Evolutionary conservation across 2,113 vertebrate genomes (phyloP).

Genomic region (Platysteira castanea): DNA sequence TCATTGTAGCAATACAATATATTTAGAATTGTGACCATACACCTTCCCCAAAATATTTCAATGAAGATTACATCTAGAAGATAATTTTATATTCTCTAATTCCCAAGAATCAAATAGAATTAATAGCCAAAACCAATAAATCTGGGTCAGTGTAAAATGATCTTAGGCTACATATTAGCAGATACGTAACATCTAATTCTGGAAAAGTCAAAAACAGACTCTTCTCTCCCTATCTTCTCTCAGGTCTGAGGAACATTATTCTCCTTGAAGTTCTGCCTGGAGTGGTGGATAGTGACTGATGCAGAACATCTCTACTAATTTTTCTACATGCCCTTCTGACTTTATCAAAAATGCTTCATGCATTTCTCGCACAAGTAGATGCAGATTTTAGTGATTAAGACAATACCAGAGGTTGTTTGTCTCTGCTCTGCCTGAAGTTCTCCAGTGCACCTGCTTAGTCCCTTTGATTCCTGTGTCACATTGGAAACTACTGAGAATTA

Average conservation of each 20-base stretch:
- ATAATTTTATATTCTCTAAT: background rate
- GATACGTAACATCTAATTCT: fast-evolving
- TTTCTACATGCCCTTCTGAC: background rate
- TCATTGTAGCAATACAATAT: background rate
- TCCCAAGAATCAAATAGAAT: background rate
- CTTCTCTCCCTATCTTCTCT: background rate
- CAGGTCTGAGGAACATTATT: background rate
- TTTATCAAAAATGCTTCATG: fast-evolving
- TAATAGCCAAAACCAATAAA: background rate
- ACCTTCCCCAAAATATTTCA: background rate
- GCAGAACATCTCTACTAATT: background rate
- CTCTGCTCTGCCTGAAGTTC: background rate
- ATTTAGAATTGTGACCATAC: background rate
- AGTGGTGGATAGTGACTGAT: background rate
- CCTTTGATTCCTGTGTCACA: background rate
- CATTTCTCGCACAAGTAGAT: background rate
- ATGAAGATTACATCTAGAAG: background rate
- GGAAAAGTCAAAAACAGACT: too few species aligned
- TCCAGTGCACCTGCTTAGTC: background rate
- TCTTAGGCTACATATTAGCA: background rate
- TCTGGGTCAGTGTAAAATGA: background rate
- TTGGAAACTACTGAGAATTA: background rate
- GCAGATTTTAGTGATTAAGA: background rate
- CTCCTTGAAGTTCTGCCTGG: background rate
- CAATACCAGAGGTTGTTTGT: background rate